Evolutionary conservation across 2,888 invertebrate genomes (phyloP), one percentile per base, ranked within the genome.

Genomic region (Amiota communis): DNA sequence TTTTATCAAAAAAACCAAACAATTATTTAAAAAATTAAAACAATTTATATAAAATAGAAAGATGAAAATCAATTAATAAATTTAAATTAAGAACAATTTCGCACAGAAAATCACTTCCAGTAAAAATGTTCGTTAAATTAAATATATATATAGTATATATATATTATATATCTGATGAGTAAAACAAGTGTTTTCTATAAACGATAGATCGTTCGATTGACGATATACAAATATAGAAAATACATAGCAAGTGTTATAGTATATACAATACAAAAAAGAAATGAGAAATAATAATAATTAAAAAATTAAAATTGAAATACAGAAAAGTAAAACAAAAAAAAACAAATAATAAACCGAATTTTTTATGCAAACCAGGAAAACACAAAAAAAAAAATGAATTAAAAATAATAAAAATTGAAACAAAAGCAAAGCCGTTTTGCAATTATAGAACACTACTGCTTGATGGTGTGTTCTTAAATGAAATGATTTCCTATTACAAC

Each of bases 31-130:
- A 68, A 69, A 53, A 6, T 36, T 36, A 67, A 63, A 70, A 75
- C 69, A 75, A 72, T 76, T 68, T 69, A 64, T 68, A 73, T 51
- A 68, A 74, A 76, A 71, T 72, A 73, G 79, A 46, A 83, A 79
- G 75, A 68, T 70, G 57, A 71, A 69, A 76, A 72, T 57, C 17
- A 71, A 72, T 20, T 3, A 70, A 72, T 76, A 74, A 73, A 73
- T 12, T 64, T 71, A 76, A 75, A 80, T 79, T 78, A 79, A 81
- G 79, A 82, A 86, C 81, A 82, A 86, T 86, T 83, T 88, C 87
- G 88, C 86, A 87, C 88, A 88, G 84, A 82, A 86, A 84, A 81
- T 84, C 85, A 87, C 87, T 87, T 87, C 86, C 87, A 88, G 79
- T 77, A 79, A 78, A 59, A 68, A 70, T 73, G 72, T 77, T 74